Conservation (phyloP, 2,888 invertebrate species). For the Yponomeuta sedellus region DNA sequence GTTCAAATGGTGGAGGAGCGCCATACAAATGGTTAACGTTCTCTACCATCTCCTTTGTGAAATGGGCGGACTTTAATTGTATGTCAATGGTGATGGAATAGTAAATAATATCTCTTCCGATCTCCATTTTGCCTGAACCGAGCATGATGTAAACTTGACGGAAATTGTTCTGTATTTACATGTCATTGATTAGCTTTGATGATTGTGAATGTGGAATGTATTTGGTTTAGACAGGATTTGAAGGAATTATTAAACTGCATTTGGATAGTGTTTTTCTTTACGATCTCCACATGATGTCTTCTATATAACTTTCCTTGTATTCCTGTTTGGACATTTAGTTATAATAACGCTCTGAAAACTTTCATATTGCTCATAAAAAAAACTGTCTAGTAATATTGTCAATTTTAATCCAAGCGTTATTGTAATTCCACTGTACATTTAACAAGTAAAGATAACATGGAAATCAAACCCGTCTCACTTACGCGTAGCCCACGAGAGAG, state of each 20-base stretch:
- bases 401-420: neutral
- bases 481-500: neutral
- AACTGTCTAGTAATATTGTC: no score
- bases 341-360: neutral
- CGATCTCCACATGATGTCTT: no score
- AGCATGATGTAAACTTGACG: conserved; percentile 2
- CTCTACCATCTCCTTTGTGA: neutral
- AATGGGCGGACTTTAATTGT: neutral
- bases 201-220: neutral
- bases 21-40: neutral
- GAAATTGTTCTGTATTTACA: neutral
- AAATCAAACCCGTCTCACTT: neutral
- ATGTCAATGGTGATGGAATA: neutral
- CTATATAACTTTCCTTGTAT: neutral
- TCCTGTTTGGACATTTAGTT: neutral
- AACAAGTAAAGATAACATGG: neutral
- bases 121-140: conserved; percentile 1
- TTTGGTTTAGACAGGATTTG: neutral
- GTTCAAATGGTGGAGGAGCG: neutral
- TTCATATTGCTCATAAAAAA: neutral
- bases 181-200: neutral
- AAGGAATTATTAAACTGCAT: neutral
- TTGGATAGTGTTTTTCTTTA: no score
- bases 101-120: conserved; percentile 2
- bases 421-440: neutral